A percentile compares a stretch with the other conserved stretches of the same genome.
phyloP scores from a whole-genome alignment of 2,113 vertebrate species.

The Microtus ochrogaster region DNA sequence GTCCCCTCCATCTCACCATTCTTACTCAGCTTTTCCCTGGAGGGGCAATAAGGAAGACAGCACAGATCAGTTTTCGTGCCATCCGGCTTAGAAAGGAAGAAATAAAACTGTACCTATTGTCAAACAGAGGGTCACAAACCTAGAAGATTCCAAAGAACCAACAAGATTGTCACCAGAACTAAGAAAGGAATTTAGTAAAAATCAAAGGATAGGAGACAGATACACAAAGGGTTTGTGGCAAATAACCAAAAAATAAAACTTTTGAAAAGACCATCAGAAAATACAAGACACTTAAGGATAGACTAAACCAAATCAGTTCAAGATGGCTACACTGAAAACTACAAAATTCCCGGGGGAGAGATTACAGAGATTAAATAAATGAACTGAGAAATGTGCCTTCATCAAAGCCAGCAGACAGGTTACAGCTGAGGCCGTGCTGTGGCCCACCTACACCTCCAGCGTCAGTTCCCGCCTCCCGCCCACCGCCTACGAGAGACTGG shows the following conservation, averaged over 20 bases:
- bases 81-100: not conserved
- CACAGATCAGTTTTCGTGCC: not conserved
- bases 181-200: not conserved
- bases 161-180: not conserved
- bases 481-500: not conserved
- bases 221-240: not conserved
- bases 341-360: not conserved
- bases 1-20: not conserved
- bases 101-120: not conserved
- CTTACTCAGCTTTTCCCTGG: not conserved
- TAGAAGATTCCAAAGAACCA: not conserved
- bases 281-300: not conserved
- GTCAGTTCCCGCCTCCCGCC: not conserved
- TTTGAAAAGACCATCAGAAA: not conserved
- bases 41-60: not conserved
- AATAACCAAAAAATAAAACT: not conserved
- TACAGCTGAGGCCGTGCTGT: accelerated
- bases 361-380: not conserved
- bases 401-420: not conserved
- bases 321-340: not conserved
- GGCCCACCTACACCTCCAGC: too few relatives aligned
- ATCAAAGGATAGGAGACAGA: not conserved
- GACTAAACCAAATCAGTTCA: not conserved
- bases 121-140: not conserved
- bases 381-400: too few relatives aligned